Evolutionary conservation across 2,797 vertebrate genomes (phyloP).

Genomic region (Myiotriccus ornatus): DNA sequence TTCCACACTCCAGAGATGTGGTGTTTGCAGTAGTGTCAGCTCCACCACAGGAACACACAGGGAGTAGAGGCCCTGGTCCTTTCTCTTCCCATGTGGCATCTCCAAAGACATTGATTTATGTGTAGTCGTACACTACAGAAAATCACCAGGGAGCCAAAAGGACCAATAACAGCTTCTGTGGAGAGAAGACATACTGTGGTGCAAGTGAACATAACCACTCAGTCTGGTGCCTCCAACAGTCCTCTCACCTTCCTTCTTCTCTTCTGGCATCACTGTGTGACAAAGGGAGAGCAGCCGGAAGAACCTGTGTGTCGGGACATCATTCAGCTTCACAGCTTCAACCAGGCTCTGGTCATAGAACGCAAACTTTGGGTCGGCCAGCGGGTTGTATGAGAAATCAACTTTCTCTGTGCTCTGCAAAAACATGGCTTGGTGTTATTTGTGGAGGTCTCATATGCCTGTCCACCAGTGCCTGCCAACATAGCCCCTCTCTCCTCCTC

Average conservation of each 20-base stretch:
- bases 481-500: neutral
- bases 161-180: neutral
- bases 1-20: neutral
- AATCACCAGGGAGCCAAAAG: neutral
- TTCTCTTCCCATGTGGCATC: neutral
- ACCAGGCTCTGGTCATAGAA: conserved; percentile 88
- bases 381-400: conserved; percentile 87
- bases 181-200: neutral
- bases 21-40: neutral
- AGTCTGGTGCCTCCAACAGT: neutral
- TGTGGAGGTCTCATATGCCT: neutral
- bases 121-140: neutral
- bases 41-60: neutral
- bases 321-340: conserved; percentile 78
- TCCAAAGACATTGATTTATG: neutral
- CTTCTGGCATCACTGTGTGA: conserved; percentile 93
- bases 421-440: neutral
- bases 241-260: conserved; percentile 87
- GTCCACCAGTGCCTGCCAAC: neutral
- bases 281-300: conserved; percentile 90
- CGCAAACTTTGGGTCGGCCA: conserved; percentile 86
- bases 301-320: conserved; percentile 77
- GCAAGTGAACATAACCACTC: neutral
- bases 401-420: conserved; percentile 84
- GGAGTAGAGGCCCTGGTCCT: neutral